Evolutionary conservation across 1,140 invertebrate genomes (phyloP), one percentile per base, ranked within the genome.

Genomic region (Zeugodacus cucurbitae): DNA sequence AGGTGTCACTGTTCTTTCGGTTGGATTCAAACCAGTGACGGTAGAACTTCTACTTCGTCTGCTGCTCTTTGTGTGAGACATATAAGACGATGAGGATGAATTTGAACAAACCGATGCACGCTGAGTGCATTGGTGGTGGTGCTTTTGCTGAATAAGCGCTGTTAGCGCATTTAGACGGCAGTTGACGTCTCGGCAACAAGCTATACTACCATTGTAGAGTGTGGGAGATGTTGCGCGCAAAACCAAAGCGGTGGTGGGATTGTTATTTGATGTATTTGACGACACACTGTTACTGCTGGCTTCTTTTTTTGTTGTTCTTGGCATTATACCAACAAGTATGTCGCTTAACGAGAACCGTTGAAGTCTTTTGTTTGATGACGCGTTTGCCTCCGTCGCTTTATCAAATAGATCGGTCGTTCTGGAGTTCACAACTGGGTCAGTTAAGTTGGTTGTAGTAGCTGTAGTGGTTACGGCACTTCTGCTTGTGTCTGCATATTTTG

Each of bases 101-200:
- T 37, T 62, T 82, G 58, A 70, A 32, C 34, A 32, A 37, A 22
- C 22, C 86, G 62, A 87, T 57, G 89, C 89, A 41, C 37, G 58
- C 26, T 64, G 89, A 90, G 70, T 89, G 54, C 0, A 78, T 48
- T 59, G 87, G 85, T 22, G 90, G 88, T 67, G 89, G 54, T 88
- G 89, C 64, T 88, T n/a, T 90, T 89, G 58, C 22, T 37, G 90
- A 89, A 88, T 90, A 91, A 59, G 89, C 17, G 58, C 70, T 29
- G 34, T 57, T 62, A 90, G 89, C 29, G 91, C 90, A 90, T 93
- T 93, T 88, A 93, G 86, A 87, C 91, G 90, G 89, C 92, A 93
- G 86, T 93, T 93, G 26, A 92, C 88, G 86, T 93, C 92, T 87
- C 90, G 91, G 89, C 92, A 93, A 89, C 92, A 93, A 88, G 91